phyloP scores from a whole-genome alignment of 2,113 vertebrate genomes.

The Myodes glareolus region DNA sequence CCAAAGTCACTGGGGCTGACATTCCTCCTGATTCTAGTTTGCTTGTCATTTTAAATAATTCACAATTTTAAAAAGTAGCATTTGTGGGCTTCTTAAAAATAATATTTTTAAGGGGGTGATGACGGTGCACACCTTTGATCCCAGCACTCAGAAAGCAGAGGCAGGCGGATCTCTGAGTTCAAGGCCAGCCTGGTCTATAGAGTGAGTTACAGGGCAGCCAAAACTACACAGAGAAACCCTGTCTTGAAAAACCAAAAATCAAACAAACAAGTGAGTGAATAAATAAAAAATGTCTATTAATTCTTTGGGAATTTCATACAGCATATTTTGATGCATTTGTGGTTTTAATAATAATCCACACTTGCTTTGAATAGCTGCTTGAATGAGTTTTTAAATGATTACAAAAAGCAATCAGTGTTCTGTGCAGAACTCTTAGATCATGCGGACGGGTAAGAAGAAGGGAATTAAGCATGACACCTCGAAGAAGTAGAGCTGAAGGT shows the following conservation, averaged over 20 bases:
- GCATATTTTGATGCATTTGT: background rate
- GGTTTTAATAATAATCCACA: slow-evolving; percentile 11
- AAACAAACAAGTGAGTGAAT: background rate
- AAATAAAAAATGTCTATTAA: background rate
- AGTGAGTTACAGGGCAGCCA: background rate
- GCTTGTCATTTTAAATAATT: slow-evolving; percentile 35
- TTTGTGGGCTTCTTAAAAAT: background rate
- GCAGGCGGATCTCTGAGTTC: background rate
- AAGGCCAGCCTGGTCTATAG: background rate
- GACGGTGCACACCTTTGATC: background rate
- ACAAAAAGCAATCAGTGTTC: background rate
- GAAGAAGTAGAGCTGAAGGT: background rate
- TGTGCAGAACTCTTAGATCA: background rate
- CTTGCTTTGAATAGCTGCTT: background rate
- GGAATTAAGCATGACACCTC: background rate
- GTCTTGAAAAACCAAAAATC: background rate
- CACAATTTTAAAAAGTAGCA: background rate
- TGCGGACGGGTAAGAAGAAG: background rate
- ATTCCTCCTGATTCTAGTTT: background rate
- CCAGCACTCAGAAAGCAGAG: background rate
- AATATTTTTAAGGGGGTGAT: background rate
- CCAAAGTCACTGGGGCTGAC: background rate
- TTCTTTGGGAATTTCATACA: background rate
- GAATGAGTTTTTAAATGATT: background rate
- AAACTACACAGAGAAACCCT: background rate